These are phyloP conservation scores for Crax fasciolata DNA, from an alignment of 2,797 vertebrate species.

Conservation along the genomic window DNA sequence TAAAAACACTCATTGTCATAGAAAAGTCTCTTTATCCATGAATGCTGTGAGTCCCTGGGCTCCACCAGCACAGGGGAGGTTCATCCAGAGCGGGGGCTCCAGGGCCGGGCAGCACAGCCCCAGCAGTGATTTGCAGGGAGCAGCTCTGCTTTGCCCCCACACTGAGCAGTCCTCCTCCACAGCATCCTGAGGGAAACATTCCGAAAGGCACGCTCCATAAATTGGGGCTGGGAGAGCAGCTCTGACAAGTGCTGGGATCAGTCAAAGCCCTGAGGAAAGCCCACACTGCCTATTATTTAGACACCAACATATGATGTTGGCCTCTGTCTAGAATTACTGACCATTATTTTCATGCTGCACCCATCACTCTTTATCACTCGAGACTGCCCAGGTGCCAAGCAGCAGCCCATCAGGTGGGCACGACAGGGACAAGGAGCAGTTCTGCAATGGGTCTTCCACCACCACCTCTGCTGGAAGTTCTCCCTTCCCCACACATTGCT, in stretches of 20 bases:
- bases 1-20: neutral
- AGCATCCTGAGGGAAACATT: neutral
- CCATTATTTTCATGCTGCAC: neutral
- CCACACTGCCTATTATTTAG: neutral
- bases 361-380: neutral
- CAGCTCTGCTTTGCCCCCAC: fast-evolving
- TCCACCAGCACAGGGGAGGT: fast-evolving
- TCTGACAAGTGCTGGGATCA: neutral
- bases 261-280: neutral
- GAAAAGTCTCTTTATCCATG: neutral
- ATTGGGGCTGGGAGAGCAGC: neutral
- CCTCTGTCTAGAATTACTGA: neutral
- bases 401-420: neutral
- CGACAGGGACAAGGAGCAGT: neutral
- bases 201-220: neutral
- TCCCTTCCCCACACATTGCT: fast-evolving
- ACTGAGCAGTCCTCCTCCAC: fast-evolving
- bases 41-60: fast-evolving
- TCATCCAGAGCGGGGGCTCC: no score
- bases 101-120: no score
- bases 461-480: neutral
- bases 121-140: neutral
- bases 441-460: neutral
- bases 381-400: neutral
- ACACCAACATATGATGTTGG: neutral